Base-by-base conservation (phyloP, 2,797 vertebrate species). In the Bucorvus abyssinicus region DNA sequence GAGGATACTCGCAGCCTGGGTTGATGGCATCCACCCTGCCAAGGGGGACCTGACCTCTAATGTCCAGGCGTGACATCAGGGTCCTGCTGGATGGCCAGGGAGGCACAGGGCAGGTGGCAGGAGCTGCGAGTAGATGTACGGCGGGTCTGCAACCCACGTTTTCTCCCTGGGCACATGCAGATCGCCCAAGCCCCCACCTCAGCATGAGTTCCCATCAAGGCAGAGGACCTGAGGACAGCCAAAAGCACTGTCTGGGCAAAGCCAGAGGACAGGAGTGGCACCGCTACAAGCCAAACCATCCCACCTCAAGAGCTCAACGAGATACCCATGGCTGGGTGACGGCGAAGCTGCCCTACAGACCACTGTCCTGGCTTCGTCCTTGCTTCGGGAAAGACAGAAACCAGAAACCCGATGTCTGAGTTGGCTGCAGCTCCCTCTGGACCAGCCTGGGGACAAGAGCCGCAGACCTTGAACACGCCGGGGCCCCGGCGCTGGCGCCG, bases 201-300 rank as follows among this genome's bases (percentile, higher is more conserved):
- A 61, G 73, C 47, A 27, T 6, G 24, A 22, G 9, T 57, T 70
- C 53, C 34, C 10, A 22, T 24, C 30, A 7, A 27, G 36, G 52
- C 22, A 49, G 38, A 16, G 20, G 56, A 30, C 32, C 27, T 26
- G 30, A 47, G 34, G 42, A 32, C 32, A 55, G 60, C 10, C 1
- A 0, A 47, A 60, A 78, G 24, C 32, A 1, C 17, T 13, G 17
- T 6, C 68, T 36, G 11, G 20, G 47, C 2, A 27, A 69, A 63
- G 40, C 26, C 67, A 87, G 49, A 45, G n/a, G 45, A 7, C 7
- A 1, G 0, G 6, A 40, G 14, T 1, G n/a, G 16, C 44, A 17
- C 40, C 44, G 38, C 32, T 53, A 22, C 5, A 21, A 36, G 6
- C 29, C 74, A 81, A 71, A 68, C 34, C 38, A 27, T 74, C 44